These are phyloP conservation scores for Diglossa brunneiventris DNA, from an alignment of 2,113 vertebrate species.

Conservation along the genomic window DNA sequence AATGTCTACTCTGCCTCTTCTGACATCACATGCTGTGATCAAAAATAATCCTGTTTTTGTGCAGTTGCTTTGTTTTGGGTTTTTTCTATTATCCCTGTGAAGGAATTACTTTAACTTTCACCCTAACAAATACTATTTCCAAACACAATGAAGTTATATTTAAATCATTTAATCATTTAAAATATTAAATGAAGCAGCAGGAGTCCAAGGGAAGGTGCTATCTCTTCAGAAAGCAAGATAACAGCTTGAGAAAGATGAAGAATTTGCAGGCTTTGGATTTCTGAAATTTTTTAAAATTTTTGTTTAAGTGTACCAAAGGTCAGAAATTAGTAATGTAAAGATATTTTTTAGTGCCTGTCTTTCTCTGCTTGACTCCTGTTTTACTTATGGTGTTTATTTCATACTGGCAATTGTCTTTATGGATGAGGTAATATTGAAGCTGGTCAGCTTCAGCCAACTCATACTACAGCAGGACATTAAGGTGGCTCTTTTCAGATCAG, in stretches of 20 bases:
- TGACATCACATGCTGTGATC: not conserved
- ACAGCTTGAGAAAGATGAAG: not conserved
- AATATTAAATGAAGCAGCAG: not conserved
- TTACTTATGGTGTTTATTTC: not conserved
- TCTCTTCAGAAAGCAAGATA: not conserved
- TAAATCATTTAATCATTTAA: slow-evolving; percentile 18
- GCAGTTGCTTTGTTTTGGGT: not conserved
- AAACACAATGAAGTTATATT: not conserved
- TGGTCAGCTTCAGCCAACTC: not conserved
- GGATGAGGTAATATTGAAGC: not conserved
- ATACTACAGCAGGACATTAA: not conserved
- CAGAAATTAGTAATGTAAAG: not conserved
- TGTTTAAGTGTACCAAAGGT: not conserved
- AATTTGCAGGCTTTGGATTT: not conserved
- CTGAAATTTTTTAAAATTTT: not conserved
- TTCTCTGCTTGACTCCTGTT: not conserved
- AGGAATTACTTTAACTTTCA: not conserved
- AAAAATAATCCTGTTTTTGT: slow-evolving; percentile 7
- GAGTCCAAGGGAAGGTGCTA: not conserved
- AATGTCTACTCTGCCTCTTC: not conserved
- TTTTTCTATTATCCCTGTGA: not conserved
- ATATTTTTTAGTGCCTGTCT: not conserved
- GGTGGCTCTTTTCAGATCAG: not conserved
- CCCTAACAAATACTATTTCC: not conserved
- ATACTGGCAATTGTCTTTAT: not conserved